Percentiles rank a stretch among this genome's conserved stretches.
Evolutionary conservation across 2,888 invertebrate genomes (phyloP).

Genomic region (Lagria hirta): DNA sequence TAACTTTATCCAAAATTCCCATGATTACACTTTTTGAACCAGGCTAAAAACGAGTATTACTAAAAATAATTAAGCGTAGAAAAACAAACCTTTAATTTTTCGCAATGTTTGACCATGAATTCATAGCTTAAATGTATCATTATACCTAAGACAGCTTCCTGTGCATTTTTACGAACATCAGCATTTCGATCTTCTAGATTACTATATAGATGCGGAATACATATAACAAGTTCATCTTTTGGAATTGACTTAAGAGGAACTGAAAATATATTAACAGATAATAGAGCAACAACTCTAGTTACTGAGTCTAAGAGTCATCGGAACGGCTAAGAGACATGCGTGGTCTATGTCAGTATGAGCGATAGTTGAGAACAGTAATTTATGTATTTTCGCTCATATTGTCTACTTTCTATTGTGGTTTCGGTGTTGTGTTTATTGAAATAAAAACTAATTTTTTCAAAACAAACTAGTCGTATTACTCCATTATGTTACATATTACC

Average conservation of each 20-base stretch:
- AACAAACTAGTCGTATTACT: neutral
- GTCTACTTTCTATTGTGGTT: too few relatives aligned
- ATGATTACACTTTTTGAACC: slow-evolving; percentile 76
- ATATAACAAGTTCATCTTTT: slow-evolving; percentile 77
- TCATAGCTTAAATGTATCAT: slow-evolving; percentile 92
- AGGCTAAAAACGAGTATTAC: slow-evolving; percentile 55
- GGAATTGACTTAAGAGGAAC: slow-evolving; percentile 72
- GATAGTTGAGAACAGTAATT: too few relatives aligned
- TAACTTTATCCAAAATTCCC: slow-evolving; percentile 80
- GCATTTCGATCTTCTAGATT: slow-evolving; percentile 89
- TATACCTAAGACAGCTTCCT: slow-evolving; percentile 85
- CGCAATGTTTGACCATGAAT: slow-evolving; percentile 71
- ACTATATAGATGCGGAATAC: slow-evolving; percentile 75
- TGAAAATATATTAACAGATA: too few relatives aligned
- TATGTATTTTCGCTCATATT: too few relatives aligned
- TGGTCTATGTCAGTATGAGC: too few relatives aligned
- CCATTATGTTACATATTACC: neutral
- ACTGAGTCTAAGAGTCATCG: too few relatives aligned
- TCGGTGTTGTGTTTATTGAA: too few relatives aligned
- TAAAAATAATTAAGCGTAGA: slow-evolving; percentile 4
- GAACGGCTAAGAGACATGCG: too few relatives aligned
- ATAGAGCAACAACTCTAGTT: slow-evolving; percentile 10
- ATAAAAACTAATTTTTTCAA: too few relatives aligned
- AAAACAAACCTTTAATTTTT: slow-evolving; percentile 71
- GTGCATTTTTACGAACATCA: slow-evolving; percentile 87